Evolutionary conservation across 2,797 vertebrate species (phyloP), one percentile per base, ranked within the genome.

Genomic region (Schizopygopsis pylzovi): DNA sequence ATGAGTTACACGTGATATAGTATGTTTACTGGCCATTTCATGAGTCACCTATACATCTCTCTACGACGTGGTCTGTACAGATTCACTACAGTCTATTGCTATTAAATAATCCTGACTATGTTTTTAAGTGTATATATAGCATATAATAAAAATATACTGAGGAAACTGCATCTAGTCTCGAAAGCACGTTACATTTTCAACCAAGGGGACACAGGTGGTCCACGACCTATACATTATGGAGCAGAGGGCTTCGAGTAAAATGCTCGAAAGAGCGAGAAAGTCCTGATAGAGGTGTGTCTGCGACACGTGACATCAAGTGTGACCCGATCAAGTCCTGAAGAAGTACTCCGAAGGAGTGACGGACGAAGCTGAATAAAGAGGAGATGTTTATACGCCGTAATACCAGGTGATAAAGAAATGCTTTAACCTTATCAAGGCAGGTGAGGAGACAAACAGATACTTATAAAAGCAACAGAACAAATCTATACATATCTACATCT

Each of bases 31-130:
- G 97, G 97, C 97, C 97, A 94, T 94, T 95, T 95, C 94, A 95
- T 94, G 95, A 94, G 94, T 94, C 91, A 85, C 92, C 94, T 94
- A 94, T 91, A 95, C 94, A 93, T 94, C 90, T 95, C 90, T 95
- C 94, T 95, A 96, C 94, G 94, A 95, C 94, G 94, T 95, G 91
- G 92, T 95, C 95, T 96, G 96, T 96, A 97, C 96, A 97, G 95
- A 95, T 94, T 96, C 94, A 97, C 96, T 97, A 97, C 95, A 93
- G 95, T 95, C 97, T 97, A 98, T 98, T 98, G 97, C 97, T 98
- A 97, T 97, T 97, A 97, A 97, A 97, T 95, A 96, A 95, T 96
- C 96, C 96, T 95, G 95, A 93, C 94, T 93, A 94, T 94, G 94
- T 94, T 93, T 96, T 95, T 95, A 94, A 94, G 92, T 94, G 93